phyloP scores from a whole-genome alignment of 2,888 invertebrate species.

The Danaus chrysippus region DNA sequence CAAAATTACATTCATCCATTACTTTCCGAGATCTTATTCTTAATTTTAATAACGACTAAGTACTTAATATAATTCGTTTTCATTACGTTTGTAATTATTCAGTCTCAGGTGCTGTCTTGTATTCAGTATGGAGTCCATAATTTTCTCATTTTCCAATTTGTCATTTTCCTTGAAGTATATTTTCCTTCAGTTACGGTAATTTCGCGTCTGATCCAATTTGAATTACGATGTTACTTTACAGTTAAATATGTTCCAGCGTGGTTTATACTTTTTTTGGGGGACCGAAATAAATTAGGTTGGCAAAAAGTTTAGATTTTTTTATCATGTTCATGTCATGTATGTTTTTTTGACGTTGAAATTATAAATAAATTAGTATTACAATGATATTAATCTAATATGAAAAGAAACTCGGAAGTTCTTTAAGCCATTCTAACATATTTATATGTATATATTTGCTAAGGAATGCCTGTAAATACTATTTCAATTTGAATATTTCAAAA shows the following conservation, averaged over 20 bases:
- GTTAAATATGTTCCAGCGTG: background rate
- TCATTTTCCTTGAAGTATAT: slow-evolving; percentile 5
- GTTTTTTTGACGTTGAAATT: no score
- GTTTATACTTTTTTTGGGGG: background rate
- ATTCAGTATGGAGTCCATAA: slow-evolving; percentile 1
- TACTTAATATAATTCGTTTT: background rate
- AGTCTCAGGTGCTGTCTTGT: background rate
- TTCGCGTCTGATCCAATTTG: background rate
- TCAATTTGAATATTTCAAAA: no score
- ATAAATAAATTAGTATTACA: no score
- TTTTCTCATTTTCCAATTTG: slow-evolving; percentile 7
- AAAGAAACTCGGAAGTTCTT: no score
- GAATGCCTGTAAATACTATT: no score
- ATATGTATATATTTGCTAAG: no score
- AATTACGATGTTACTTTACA: background rate
- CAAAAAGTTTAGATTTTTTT: background rate
- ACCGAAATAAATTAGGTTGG: background rate
- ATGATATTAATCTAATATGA: no score
- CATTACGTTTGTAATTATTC: background rate
- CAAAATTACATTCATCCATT: no score
- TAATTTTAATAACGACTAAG: background rate
- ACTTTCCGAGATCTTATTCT: background rate
- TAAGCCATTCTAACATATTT: no score
- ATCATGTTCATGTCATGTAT: no score
- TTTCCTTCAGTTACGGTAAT: slow-evolving; percentile 4